Evolutionary conservation across 2,888 invertebrate genomes (phyloP).

Genomic region (Rotaria magnacalcarata): DNA sequence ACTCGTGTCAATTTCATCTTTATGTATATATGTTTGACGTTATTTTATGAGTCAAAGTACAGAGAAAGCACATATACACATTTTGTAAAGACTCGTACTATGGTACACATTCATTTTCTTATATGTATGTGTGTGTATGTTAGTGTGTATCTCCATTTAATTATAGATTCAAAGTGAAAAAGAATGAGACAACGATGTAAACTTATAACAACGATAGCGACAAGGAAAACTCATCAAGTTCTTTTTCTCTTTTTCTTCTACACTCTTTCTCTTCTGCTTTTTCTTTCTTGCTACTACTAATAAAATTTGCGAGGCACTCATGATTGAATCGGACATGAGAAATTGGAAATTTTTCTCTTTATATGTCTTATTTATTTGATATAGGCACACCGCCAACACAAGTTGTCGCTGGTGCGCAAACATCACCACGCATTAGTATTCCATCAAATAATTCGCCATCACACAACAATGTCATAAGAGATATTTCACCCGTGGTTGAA

Average conservation of each 20-base stretch:
- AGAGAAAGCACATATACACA: background rate
- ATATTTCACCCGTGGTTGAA: background rate
- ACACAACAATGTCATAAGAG: background rate
- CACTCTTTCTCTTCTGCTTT: background rate
- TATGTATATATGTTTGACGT: background rate
- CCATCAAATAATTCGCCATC: slow-evolving; percentile 14
- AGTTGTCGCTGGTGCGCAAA: background rate
- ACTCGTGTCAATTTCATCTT: background rate
- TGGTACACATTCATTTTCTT: background rate
- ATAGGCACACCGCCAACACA: background rate
- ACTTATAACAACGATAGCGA: background rate
- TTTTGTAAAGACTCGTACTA: background rate
- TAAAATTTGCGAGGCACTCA: background rate
- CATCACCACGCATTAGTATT: background rate
- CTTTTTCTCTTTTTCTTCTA: background rate
- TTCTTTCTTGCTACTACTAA: background rate
- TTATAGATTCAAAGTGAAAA: background rate
- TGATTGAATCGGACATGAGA: background rate
- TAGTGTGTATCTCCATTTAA: background rate
- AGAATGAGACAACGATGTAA: background rate
- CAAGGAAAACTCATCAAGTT: background rate
- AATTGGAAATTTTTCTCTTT: background rate
- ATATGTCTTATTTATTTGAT: background rate
- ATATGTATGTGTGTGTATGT: background rate
- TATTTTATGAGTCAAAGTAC: background rate